Base-by-base conservation (phyloP, 2,797 vertebrate species). In the Artibeus lituratus region DNA sequence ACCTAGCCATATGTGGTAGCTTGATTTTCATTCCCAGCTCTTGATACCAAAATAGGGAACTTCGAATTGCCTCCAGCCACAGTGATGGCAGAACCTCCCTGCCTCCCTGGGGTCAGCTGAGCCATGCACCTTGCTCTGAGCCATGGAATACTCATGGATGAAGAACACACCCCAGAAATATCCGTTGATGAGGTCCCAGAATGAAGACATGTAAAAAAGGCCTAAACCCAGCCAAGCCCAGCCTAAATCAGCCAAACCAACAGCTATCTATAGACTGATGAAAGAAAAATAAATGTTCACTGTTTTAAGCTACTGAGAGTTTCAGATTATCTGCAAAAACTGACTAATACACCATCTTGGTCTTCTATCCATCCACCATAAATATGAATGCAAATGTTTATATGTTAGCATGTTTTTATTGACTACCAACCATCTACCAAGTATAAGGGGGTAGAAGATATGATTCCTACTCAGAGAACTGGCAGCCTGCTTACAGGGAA, bases 401-500 rank as follows among this genome's bases (percentile, higher is more conserved):
- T 82, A 82, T 73, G 14, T 65, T 47, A 53, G 32, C 15, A 74
- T 19, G 3, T 44, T 81, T 88, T 65, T 55, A 57, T 51, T 86
- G 24, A 47, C 37, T 73, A 16, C 80, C 35, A 70, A 55, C 67
- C 49, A 72, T 37, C 49, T 69, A 55, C 42, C 29, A 26, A 84
- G 32, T 19, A 87, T 0, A 80, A 59, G 69, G 19, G 87, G 35
- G 35, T 39, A 85, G 22, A 59, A 89, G 19, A 47, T 74, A 69
- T 42, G 39, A 76, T 92, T 89, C 35, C n/a, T 76, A 51, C 42
- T 85, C 59, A 55, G 24, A 90, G 19, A 92, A 44, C 1, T 88
- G 39, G 59, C 22, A 94, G 22, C 57, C 21, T 49, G 74, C 53
- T 82, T 89, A 73, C 8, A n/a, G 21, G 32, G 78, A 87, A 93